A percentile compares a stretch with the other conserved stretches of the same genome.
Conservation (phyloP, 2,888 invertebrate species). For the Harmothoe impar region DNA sequence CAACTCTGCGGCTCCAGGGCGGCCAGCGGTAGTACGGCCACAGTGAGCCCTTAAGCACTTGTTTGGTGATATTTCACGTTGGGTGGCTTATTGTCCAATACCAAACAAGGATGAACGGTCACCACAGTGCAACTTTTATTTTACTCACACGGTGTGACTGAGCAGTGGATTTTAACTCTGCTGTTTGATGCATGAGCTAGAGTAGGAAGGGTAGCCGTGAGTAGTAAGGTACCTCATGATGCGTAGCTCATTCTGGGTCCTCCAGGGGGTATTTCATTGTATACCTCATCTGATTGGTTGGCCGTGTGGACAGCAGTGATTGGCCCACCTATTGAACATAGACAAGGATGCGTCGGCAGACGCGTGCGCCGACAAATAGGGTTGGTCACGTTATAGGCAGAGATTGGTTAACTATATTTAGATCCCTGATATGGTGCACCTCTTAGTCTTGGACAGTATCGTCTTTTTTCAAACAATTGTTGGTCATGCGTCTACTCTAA, state of each 20-base stretch:
- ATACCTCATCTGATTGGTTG: background rate
- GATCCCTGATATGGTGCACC: too few species aligned
- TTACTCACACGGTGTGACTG: background rate
- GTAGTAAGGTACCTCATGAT: background rate
- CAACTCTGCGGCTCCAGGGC: background rate
- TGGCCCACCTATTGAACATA: background rate
- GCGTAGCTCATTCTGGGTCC: background rate
- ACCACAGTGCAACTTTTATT: conserved; percentile 15
- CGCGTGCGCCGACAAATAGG: background rate
- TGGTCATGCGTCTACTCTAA: too few species aligned
- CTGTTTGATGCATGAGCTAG: background rate
- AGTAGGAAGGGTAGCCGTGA: background rate
- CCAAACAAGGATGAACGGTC: background rate
- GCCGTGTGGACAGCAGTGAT: background rate
- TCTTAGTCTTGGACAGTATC: too few species aligned
- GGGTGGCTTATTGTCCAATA: background rate
- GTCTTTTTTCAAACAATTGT: too few species aligned
- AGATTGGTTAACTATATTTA: background rate
- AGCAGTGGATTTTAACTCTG: background rate
- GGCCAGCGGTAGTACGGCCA: background rate
- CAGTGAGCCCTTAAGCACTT: background rate
- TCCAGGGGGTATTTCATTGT: conserved; percentile 9
- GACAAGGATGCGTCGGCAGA: background rate
- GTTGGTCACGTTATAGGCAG: background rate
- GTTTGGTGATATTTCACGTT: background rate